A percentile compares a stretch with the other conserved stretches of the same genome.
Evolutionary conservation across 2,888 invertebrate species (phyloP).

Genomic region (Melanophora roralis): DNA sequence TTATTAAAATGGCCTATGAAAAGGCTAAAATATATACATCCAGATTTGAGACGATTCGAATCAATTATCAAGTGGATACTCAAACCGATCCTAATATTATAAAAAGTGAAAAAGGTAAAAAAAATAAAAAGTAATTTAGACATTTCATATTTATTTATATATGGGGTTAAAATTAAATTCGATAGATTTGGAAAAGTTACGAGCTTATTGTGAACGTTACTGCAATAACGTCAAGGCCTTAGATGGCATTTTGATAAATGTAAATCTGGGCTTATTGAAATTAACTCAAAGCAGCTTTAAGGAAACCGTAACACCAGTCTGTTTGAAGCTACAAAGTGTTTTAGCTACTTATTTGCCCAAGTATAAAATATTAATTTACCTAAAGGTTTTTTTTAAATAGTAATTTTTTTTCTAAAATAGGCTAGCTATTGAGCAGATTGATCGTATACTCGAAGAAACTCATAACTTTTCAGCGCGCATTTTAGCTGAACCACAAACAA

Average conservation of each 20-base stretch:
- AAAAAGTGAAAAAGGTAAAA: constrained; percentile 79
- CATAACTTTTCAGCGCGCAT: constrained; percentile 82
- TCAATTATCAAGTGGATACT: constrained; percentile 84
- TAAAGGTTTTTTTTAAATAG: too few relatives aligned
- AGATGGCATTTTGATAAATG: constrained; percentile 81
- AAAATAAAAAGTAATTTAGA: too few relatives aligned
- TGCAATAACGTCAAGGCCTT: constrained; percentile 83
- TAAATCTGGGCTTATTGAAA: constrained; percentile 85
- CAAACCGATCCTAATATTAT: constrained; percentile 82
- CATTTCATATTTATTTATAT: neutral
- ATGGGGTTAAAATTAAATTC: neutral
- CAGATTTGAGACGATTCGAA: constrained; percentile 82
- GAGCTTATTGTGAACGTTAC: constrained; percentile 83
- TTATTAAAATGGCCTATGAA: constrained; percentile 81
- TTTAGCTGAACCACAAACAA: constrained; percentile 82
- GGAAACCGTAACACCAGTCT: constrained; percentile 84
- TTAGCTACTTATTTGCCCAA: constrained; percentile 82
- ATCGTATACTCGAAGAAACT: constrained; percentile 72
- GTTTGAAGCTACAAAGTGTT: constrained; percentile 83
- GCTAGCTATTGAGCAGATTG: constrained; percentile 81
- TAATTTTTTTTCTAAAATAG: constrained; percentile 73
- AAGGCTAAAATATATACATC: constrained; percentile 81
- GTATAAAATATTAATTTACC: constrained; percentile 75
- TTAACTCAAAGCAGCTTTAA: constrained; percentile 85
- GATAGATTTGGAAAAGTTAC: constrained; percentile 81